Evolutionary conservation across 1,140 invertebrate species (phyloP).

Genomic region (Akabosia matsudoensis): DNA sequence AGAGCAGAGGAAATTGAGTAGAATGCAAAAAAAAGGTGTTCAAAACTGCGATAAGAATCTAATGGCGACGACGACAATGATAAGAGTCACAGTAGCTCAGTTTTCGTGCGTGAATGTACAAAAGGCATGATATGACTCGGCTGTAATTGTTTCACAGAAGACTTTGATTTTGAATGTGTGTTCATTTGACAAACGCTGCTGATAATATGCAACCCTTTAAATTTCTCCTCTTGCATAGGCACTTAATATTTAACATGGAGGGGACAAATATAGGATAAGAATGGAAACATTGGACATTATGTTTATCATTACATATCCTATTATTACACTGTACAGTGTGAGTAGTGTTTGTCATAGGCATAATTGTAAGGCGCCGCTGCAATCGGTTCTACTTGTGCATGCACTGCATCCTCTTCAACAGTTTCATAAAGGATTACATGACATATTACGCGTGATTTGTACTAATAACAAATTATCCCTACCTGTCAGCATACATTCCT

Average conservation of each 20-base stretch:
- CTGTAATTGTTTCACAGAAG: background rate
- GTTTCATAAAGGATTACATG: background rate
- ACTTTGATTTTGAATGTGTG: background rate
- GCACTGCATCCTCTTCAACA: background rate
- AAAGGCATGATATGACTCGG: background rate
- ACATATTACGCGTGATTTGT: background rate
- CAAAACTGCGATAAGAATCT: too few species aligned
- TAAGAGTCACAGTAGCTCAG: too few species aligned
- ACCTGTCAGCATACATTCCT: too few species aligned
- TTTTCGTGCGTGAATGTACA: background rate
- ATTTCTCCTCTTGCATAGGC: slow-evolving; percentile 14
- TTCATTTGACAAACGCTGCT: background rate
- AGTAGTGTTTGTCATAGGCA: too few species aligned
- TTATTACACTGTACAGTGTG: background rate
- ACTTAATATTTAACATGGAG: background rate
- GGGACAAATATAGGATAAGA: background rate
- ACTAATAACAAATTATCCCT: background rate
- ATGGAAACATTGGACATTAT: background rate
- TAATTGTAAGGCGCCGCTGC: background rate
- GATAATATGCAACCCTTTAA: slow-evolving; percentile 13
- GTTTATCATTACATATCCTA: background rate
- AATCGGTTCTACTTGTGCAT: background rate
- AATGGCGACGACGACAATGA: too few species aligned
- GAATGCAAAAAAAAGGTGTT: too few species aligned
- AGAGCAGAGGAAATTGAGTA: too few species aligned